Base-by-base conservation (phyloP, 2,797 vertebrate species). In the Lycodopsis pacificus region DNA sequence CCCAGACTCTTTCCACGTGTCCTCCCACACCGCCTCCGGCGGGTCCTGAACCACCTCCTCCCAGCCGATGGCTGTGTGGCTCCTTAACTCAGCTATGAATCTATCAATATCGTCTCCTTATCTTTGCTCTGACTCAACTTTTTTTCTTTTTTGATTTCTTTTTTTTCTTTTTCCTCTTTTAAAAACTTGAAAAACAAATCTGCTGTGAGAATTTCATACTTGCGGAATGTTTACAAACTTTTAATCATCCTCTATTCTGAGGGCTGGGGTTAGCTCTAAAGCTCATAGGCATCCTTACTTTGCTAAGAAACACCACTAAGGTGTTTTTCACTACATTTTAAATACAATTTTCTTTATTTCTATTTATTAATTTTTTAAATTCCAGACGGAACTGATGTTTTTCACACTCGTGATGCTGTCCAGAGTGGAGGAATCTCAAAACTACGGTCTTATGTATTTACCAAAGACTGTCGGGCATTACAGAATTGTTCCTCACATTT, bases 1-100 rank as follows among this genome's bases (percentile, higher is more conserved):
- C n/a, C 95, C 95, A 0, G 95, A 97, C 79, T 96, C 96, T 19
- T 97, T 97, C 87, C 84, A 74, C 3, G 6, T 51, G 51, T 20
- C 67, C 0, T 30, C 79, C 15, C 27, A 54, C 3, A 0, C 56
- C 8, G 1, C 56, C 30, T 34, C 56, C 2, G 10, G 54, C 1
- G 77, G 54, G 11, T 76, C 86, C 56, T 90, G 84, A 89, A 46
- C 19, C 5, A 0, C 3, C 27, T 44, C 32, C 44, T 40, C 17
- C 22, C n/a, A 27, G 7, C 58, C 38, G 15, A 38, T 46, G 20
- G 2, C 34, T 14, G n/a, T 7, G 34, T 12, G 36, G 27, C 19
- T 56, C 62, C 10, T 15, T 4, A 4, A 12, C 65, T 56, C 22
- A 4, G 19, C 8, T 25, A 7, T 22, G 38, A 17, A 66, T 20